Conservation (phyloP, 2,797 vertebrate species). For the Anolis apletophallus region DNA sequence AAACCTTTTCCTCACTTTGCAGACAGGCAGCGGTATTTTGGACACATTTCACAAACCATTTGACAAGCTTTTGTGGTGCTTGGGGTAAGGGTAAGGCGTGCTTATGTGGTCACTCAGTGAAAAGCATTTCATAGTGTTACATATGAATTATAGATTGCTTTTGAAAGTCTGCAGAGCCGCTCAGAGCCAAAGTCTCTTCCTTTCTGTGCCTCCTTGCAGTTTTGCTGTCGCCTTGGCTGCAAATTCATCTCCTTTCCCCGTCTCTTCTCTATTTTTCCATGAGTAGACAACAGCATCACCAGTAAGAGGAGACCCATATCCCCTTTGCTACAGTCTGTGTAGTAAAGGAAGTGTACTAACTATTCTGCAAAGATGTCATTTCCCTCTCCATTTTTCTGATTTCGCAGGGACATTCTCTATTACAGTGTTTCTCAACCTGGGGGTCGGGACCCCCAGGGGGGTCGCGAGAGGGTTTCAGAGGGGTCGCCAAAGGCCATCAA, state of each 20-base stretch:
- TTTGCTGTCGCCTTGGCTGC: neutral
- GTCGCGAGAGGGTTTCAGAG: too few species aligned
- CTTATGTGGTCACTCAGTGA: conserved; percentile 14
- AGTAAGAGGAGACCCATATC: too few species aligned
- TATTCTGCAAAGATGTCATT: too few species aligned
- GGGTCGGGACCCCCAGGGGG: too few species aligned
- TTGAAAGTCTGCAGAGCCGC: neutral
- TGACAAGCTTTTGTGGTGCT: conserved; percentile 5
- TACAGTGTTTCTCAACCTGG: too few species aligned
- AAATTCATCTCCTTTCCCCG: neutral
- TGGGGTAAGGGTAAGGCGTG: neutral
- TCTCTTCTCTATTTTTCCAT: neutral
- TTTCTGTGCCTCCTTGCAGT: neutral
- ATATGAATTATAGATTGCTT: neutral
- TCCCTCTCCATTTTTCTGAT: too few species aligned
- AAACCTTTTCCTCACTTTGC: conserved; percentile 32
- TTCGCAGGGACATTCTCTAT: too few species aligned
- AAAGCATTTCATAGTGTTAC: neutral
- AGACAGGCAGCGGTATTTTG: conserved; percentile 17
- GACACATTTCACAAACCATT: conserved; percentile 29
- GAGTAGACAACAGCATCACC: neutral
- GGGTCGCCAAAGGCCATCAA: too few species aligned
- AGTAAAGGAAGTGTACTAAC: too few species aligned
- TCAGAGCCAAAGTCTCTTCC: neutral
- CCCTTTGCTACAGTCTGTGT: neutral